Evolutionary conservation across 92 coral and sea anemone species (phyloP).

Genomic region (Porites evermanni): DNA sequence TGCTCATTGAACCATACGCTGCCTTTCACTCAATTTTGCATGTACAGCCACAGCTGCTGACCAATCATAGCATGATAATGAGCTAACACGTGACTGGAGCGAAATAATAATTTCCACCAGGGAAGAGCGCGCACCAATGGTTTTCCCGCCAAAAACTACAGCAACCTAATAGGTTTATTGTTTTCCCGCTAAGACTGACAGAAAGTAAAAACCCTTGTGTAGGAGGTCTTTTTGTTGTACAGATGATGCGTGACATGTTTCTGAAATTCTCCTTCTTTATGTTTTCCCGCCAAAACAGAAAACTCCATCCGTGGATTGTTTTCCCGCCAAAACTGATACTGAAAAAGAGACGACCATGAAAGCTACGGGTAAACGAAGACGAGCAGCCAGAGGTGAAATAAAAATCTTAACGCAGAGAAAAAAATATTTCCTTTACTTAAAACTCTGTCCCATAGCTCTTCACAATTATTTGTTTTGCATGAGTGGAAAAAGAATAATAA

Average conservation of each 20-base stretch:
- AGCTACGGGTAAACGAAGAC: neutral
- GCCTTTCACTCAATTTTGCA: neutral
- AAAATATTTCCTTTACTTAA: too few species aligned
- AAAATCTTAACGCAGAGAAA: too few species aligned
- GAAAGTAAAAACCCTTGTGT: neutral
- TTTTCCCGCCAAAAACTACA: neutral
- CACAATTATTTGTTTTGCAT: too few species aligned
- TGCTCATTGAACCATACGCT: constrained; percentile 23
- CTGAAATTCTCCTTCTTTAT: too few species aligned
- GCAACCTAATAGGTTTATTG: neutral
- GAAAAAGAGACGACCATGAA: neutral
- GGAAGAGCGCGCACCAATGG: neutral
- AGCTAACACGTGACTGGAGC: neutral
- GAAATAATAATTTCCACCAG: neutral
- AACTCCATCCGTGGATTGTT: neutral
- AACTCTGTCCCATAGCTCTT: too few species aligned
- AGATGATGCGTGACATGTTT: too few species aligned
- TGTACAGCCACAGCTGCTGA: neutral
- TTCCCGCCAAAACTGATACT: constrained; percentile 12
- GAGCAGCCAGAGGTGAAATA: neutral
- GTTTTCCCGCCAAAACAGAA: neutral
- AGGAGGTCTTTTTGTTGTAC: too few species aligned
- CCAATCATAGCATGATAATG: neutral
- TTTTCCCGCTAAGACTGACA: constrained; percentile 13
- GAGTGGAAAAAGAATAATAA: neutral